phyloP scores from a whole-genome alignment of 37 sponge, comb jelly and placozoan genomes.

The Ianthella basta region DNA sequence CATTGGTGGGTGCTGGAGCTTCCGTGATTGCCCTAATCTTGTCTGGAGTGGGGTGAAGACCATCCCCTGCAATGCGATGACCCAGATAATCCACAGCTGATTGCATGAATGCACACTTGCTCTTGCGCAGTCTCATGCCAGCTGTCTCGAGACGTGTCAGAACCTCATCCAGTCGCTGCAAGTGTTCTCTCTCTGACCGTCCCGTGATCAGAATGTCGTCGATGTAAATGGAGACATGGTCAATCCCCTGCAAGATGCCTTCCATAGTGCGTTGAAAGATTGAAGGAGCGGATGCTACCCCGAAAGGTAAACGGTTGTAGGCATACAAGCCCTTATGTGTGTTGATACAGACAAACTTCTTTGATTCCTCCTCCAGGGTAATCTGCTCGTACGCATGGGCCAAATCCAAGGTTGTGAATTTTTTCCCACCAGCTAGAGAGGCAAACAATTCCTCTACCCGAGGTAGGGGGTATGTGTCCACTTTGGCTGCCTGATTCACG shows the following conservation, averaged over 20 bases:
- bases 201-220: too few species aligned
- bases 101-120: not conserved
- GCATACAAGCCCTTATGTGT: slow-evolving; percentile 12
- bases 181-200: too few species aligned
- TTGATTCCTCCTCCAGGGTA: not conserved
- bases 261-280: not conserved
- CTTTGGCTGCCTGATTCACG: not conserved
- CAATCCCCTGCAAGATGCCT: not conserved
- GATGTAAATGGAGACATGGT: not conserved
- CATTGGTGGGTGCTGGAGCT: not conserved
- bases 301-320: slow-evolving; percentile 8
- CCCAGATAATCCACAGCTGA: not conserved
- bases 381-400: slow-evolving; percentile 21
- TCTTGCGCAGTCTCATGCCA: not conserved
- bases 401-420: not conserved
- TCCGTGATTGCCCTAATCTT: not conserved
- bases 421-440: not conserved
- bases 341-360: not conserved
- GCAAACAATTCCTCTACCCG: not conserved
- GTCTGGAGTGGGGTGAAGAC: not conserved
- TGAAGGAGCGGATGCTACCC: not conserved
- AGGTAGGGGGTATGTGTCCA: not conserved
- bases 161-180: too few species aligned
- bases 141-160: too few species aligned
- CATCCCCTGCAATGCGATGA: not conserved